phyloP scores from a whole-genome alignment of 2,888 invertebrate species.

The Coleophora deauratella region DNA sequence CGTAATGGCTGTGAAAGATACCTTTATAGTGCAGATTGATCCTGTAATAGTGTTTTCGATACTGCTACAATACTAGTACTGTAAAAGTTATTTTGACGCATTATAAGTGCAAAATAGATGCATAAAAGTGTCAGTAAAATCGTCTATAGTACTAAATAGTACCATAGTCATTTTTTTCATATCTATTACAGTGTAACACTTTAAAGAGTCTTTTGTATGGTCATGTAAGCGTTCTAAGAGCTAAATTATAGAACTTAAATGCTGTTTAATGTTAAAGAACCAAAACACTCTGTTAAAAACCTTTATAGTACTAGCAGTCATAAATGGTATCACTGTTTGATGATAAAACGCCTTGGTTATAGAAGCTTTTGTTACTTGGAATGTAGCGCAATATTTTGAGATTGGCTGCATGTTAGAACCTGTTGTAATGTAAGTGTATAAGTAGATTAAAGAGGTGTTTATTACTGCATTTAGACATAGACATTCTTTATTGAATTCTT shows the following conservation, averaged over 20 bases:
- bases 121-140: neutral
- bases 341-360: neutral
- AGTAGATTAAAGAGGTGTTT: no score
- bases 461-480: no score
- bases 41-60: no score
- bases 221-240: neutral
- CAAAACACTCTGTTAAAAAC: neutral
- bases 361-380: neutral
- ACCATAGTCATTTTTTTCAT: neutral
- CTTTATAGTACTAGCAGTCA: neutral
- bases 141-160: neutral
- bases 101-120: neutral
- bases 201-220: neutral
- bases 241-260: neutral
- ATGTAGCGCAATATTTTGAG: no score
- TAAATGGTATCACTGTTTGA: neutral
- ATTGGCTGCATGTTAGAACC: no score
- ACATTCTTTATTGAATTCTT: no score
- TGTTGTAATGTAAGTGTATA: no score
- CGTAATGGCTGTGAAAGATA: no score
- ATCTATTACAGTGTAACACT: neutral
- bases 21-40: no score
- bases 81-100: neutral
- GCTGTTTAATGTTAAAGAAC: neutral
- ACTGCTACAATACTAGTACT: neutral